phyloP scores from a whole-genome alignment of 2,113 vertebrate genomes.

The Alaudala cheleensis region DNA sequence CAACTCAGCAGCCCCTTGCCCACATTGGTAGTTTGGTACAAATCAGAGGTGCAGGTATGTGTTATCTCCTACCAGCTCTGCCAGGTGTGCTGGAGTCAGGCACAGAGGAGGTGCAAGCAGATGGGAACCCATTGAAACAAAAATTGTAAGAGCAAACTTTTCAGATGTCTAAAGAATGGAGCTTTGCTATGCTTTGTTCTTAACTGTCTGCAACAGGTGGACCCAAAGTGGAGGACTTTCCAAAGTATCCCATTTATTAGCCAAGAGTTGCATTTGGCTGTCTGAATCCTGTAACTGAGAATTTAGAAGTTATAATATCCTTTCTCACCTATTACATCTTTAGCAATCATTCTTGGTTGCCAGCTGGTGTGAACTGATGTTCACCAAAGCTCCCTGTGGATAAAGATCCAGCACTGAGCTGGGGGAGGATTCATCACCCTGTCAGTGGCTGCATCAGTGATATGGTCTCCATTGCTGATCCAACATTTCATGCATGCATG shows the following conservation, averaged over 20 bases:
- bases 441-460: not conserved
- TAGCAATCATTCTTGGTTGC: not conserved
- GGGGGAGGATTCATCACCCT: not conserved
- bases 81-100: not conserved
- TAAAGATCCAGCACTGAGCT: not conserved
- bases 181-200: not conserved
- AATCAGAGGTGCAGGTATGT: not conserved
- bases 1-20: not conserved
- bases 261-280: not conserved
- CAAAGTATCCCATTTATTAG: not conserved
- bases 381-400: not conserved
- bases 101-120: not conserved
- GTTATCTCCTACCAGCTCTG: not conserved
- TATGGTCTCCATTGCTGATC: not conserved
- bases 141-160: not conserved
- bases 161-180: not conserved
- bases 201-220: not conserved
- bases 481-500: fast-evolving
- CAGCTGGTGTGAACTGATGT: not conserved
- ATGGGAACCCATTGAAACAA: not conserved
- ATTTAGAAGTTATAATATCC: not conserved
- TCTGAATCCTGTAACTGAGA: not conserved
- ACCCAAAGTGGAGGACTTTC: not conserved
- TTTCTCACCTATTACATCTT: not conserved
- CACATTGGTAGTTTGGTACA: not conserved